Percentiles rank a stretch among this genome's conserved stretches.
phyloP scores from a whole-genome alignment of 2,797 vertebrate species.

The Pangasius macronema region DNA sequence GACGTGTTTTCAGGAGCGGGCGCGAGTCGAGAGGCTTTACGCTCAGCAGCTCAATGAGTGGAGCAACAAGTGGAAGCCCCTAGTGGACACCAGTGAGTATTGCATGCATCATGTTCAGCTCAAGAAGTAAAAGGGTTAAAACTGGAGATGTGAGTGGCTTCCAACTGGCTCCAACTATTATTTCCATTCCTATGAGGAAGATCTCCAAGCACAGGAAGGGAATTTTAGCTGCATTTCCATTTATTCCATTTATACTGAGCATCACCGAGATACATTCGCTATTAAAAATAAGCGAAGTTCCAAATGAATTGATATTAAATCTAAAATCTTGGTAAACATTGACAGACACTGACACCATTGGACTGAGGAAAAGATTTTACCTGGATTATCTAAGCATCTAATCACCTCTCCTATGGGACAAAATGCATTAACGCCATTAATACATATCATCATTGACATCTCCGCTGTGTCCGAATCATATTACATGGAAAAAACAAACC shows the following conservation, averaged over 20 bases:
- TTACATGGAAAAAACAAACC: background rate
- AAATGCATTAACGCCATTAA: background rate
- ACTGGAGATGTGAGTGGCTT: background rate
- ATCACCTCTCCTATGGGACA: background rate
- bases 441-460: background rate
- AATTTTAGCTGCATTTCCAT: background rate
- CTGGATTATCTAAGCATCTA: background rate
- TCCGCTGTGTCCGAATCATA: background rate
- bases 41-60: constrained; percentile 79
- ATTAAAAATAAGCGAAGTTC: background rate
- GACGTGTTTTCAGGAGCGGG: constrained; percentile 83
- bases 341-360: background rate
- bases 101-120: background rate
- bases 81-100: constrained; percentile 80
- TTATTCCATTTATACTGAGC: background rate
- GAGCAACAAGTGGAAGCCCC: constrained; percentile 80
- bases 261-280: background rate
- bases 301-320: background rate
- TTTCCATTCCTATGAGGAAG: background rate
- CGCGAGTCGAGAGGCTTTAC: constrained; percentile 81
- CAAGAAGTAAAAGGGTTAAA: background rate
- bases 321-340: background rate
- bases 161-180: background rate
- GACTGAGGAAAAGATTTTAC: background rate
- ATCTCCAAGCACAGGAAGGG: too few species aligned